Percentiles rank a stretch among this genome's conserved stretches.
These are phyloP conservation scores for Drosophila nigrodunni DNA, from an alignment of 1,140 invertebrate genomes.

Conservation along the genomic window DNA sequence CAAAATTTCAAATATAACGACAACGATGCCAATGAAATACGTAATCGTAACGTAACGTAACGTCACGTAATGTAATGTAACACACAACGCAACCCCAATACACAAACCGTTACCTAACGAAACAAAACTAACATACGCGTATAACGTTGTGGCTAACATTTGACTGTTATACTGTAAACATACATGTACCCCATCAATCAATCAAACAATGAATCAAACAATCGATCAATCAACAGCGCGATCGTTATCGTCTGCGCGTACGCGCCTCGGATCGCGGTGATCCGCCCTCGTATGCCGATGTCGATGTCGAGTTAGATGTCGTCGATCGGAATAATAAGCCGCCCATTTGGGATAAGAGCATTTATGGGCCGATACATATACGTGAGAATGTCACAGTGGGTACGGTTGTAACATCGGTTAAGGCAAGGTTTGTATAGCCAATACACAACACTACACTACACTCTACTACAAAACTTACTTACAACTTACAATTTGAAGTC, in stretches of 20 bases:
- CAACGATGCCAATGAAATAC: slow-evolving; percentile 77
- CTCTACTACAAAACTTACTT: slow-evolving; percentile 23
- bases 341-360: slow-evolving; percentile 95
- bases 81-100: slow-evolving; percentile 43
- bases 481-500: slow-evolving; percentile 54
- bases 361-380: slow-evolving; percentile 98
- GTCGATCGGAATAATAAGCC: slow-evolving; percentile 99
- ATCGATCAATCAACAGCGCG: slow-evolving; percentile 89
- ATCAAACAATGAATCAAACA: slow-evolving; percentile 44
- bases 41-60: slow-evolving; percentile 68
- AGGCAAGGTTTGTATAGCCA: slow-evolving; percentile 96
- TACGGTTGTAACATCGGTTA: slow-evolving; percentile 97
- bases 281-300: slow-evolving; percentile 94
- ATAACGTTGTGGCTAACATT: slow-evolving; percentile 62
- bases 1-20: slow-evolving; percentile 43
- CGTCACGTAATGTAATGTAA: slow-evolving; percentile 35
- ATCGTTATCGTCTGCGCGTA: slow-evolving; percentile 96
- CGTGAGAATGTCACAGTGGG: slow-evolving; percentile 99
- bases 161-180: slow-evolving; percentile 41
- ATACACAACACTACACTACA: slow-evolving; percentile 35
- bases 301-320: slow-evolving; percentile 98
- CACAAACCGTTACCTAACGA: slow-evolving; percentile 56
- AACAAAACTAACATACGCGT: slow-evolving; percentile 40
- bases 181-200: slow-evolving; percentile 25
- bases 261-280: slow-evolving; percentile 96